Percentiles rank a stretch among this genome's conserved stretches.
These are phyloP conservation scores for Tipula vernalis DNA, from an alignment of 2,888 invertebrate species.

Conservation along the genomic window DNA sequence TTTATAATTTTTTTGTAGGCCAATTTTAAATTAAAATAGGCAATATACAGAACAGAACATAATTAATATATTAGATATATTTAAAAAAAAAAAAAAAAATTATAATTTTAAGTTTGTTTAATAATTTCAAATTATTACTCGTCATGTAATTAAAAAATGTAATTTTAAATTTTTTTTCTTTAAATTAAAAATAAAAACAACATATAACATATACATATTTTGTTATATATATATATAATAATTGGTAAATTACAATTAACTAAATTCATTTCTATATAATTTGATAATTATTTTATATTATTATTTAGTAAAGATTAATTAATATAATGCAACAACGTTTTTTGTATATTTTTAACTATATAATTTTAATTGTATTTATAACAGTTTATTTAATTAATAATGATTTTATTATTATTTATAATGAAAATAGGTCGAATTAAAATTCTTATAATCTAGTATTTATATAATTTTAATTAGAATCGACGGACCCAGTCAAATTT, in stretches of 20 bases:
- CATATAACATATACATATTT: background rate
- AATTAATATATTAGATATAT: background rate
- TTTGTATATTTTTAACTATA: constrained; percentile 8
- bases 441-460: background rate
- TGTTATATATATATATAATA: background rate
- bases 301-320: background rate
- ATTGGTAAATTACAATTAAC: constrained; percentile 1
- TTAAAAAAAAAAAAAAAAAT: background rate
- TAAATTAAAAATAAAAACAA: background rate
- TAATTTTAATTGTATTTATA: background rate
- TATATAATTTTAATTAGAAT: background rate
- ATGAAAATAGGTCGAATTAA: background rate
- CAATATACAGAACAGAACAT: background rate
- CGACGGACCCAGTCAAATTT: constrained; percentile 4
- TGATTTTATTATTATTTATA: background rate
- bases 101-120: background rate
- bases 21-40: background rate
- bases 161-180: background rate
- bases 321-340: constrained; percentile 11
- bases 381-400: background rate
- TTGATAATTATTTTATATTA: background rate
- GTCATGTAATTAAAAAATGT: background rate
- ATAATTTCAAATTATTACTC: background rate
- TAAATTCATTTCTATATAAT: background rate
- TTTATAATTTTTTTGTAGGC: background rate